These are phyloP conservation scores for Prinia subflava DNA, from an alignment of 2,113 vertebrate species.

Conservation along the genomic window DNA sequence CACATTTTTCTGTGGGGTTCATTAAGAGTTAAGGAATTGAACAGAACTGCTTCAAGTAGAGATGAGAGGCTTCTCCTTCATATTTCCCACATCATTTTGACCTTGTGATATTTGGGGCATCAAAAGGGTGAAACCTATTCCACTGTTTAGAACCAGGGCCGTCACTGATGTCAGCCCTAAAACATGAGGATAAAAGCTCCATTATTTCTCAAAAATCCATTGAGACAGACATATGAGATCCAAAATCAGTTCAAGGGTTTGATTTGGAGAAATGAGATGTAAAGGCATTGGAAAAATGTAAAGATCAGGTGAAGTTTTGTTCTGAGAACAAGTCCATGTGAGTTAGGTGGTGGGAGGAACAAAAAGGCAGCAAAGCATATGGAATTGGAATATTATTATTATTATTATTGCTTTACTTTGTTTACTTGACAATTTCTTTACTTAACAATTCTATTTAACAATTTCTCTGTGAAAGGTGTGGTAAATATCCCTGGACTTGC, in stretches of 20 bases:
- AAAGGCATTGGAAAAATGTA: neutral
- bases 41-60: slow-evolving; percentile 23
- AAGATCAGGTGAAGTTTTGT: neutral
- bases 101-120: neutral
- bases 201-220: neutral
- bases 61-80: neutral
- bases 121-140: neutral
- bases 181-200: neutral
- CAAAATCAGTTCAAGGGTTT: neutral
- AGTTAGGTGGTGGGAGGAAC: neutral
- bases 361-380: neutral
- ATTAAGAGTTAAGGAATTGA: slow-evolving; percentile 47
- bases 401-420: neutral
- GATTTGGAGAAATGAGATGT: neutral
- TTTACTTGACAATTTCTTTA: neutral
- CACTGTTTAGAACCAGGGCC: neutral
- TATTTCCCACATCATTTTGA: neutral
- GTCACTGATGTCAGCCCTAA: neutral
- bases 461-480: neutral
- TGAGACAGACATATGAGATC: neutral
- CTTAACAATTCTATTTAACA: neutral
- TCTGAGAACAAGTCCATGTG: neutral
- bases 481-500: neutral
- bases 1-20: slow-evolving; percentile 27
- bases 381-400: neutral